phyloP scores from a whole-genome alignment of 2,888 invertebrate species.

The Gibbula magus region DNA sequence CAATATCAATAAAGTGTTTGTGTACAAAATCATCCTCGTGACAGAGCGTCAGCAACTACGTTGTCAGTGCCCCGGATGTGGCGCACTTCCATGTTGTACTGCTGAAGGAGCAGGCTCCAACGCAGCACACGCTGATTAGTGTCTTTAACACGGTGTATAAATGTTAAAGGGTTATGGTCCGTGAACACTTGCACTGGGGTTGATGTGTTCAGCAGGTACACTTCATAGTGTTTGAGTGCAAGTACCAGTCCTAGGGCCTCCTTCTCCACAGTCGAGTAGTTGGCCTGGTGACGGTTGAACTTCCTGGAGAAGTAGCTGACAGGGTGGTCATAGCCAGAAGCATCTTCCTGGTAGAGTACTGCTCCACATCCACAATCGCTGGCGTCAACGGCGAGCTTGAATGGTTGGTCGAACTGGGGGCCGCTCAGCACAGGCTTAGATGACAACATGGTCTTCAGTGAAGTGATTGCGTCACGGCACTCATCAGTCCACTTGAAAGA shows the following conservation, averaged over 20 bases:
- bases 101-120: conserved; percentile 41
- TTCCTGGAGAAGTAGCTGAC: conserved; percentile 48
- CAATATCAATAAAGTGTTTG: too few species aligned
- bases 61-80: conserved; percentile 38
- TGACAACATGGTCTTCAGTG: too few species aligned
- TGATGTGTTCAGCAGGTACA: conserved; percentile 44
- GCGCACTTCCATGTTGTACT: conserved; percentile 36
- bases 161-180: conserved; percentile 47
- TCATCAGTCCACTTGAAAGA: conserved; percentile 55
- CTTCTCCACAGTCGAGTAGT: too few species aligned
- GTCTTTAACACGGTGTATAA: conserved; percentile 37
- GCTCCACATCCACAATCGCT: conserved; percentile 57
- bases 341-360: conserved; percentile 48
- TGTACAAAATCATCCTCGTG: too few species aligned
- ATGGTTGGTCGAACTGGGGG: conserved; percentile 30
- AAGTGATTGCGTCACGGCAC: conserved; percentile 56
- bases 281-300: conserved; percentile 42
- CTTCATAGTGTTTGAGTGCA: conserved; percentile 41
- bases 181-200: conserved; percentile 48
- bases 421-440: too few species aligned
- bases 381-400: conserved; percentile 46
- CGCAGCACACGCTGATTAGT: conserved; percentile 36
- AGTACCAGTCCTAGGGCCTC: too few species aligned
- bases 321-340: conserved; percentile 42
- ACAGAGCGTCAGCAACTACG: not conserved